phyloP scores from a whole-genome alignment of 2,888 invertebrate genomes.

The Pollenia griseotomentosa region DNA sequence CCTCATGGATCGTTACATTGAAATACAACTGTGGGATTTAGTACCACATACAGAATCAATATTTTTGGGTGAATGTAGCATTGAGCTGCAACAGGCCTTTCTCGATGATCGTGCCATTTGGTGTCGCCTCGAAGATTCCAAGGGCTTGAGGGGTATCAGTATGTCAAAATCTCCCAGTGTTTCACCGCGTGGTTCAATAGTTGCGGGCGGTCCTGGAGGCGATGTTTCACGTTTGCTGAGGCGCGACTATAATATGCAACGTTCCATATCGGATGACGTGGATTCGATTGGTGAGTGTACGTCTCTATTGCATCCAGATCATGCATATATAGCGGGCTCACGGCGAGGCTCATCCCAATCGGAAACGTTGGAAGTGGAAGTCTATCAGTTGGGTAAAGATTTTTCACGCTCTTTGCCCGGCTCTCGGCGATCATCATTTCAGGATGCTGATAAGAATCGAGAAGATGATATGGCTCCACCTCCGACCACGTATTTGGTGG shows the following conservation, averaged over 20 bases:
- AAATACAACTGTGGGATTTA: conserved; percentile 95
- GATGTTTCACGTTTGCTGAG: conserved; percentile 87
- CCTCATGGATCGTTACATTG: conserved; percentile 91
- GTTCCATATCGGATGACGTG: conserved; percentile 91
- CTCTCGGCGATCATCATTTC: conserved; percentile 93
- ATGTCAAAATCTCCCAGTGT: conserved; percentile 89
- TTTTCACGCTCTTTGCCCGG: conserved; percentile 94
- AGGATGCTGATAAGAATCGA: conserved; percentile 88
- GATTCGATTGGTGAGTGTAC: conserved; percentile 91
- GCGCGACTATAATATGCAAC: conserved; percentile 90
- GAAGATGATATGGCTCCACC: conserved; percentile 83
- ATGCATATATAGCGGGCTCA: conserved; percentile 91
- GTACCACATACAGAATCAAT: conserved; percentile 92
- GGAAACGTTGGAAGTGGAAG: conserved; percentile 93
- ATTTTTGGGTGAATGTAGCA: conserved; percentile 92
- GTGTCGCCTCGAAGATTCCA: conserved; percentile 94
- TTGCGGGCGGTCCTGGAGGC: conserved; percentile 85
- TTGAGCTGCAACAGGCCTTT: conserved; percentile 89
- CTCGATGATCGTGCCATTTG: conserved; percentile 95
- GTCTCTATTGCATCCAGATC: conserved; percentile 93
- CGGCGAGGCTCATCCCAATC: conserved; percentile 95
- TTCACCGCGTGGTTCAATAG: conserved; percentile 90
- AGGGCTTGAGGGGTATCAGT: conserved; percentile 86
- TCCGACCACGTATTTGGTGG: conserved; percentile 87
- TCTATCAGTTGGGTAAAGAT: conserved; percentile 93